phyloP scores from a whole-genome alignment of 2,797 vertebrate genomes.

The Amazona finschi region DNA sequence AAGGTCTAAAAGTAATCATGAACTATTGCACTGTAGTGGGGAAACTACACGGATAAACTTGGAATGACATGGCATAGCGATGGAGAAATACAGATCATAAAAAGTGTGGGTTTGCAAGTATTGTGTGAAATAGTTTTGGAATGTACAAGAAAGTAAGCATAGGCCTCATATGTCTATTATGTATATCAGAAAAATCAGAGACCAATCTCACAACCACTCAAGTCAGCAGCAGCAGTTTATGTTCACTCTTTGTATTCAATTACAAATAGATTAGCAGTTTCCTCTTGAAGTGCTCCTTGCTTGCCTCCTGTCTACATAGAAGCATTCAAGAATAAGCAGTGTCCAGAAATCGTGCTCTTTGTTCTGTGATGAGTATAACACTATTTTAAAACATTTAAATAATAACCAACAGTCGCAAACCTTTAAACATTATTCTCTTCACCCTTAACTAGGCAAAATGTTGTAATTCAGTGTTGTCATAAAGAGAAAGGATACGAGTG shows the following conservation, averaged over 20 bases:
- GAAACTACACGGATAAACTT: not conserved
- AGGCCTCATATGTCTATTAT: not conserved
- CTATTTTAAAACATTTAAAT: not conserved
- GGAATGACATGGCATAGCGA: not conserved
- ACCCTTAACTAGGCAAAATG: not conserved
- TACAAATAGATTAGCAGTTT: not conserved
- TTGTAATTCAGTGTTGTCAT: not conserved
- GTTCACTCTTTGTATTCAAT: not conserved
- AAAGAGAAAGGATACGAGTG: not conserved
- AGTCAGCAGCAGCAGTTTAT: not conserved
- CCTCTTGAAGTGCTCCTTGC: not conserved
- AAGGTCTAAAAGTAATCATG: not conserved
- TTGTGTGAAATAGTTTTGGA: not conserved
- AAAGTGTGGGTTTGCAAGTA: not conserved
- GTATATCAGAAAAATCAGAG: not conserved
- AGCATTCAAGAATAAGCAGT: conserved; percentile 36
- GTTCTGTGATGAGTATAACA: not conserved
- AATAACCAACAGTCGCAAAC: not conserved
- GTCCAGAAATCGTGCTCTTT: not conserved
- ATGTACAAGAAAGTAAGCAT: not conserved
- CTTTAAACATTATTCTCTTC: not conserved
- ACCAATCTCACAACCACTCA: not conserved
- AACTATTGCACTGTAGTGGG: not conserved
- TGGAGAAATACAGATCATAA: not conserved
- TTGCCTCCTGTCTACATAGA: not conserved